These are phyloP conservation scores for Rhyzopertha dominica DNA, from an alignment of 1,140 invertebrate species.

Conservation along the genomic window DNA sequence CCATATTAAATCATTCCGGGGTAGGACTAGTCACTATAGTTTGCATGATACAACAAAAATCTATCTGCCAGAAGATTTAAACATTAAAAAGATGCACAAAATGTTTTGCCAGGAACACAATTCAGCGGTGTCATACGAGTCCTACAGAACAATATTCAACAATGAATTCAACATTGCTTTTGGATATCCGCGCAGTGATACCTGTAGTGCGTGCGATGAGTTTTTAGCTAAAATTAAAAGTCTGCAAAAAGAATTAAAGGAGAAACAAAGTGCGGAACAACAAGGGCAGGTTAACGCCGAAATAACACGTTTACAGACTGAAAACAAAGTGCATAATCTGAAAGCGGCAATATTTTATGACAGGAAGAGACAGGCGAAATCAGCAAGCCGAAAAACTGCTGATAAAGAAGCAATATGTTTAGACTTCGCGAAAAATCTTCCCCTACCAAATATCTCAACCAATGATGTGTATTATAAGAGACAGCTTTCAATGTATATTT, in stretches of 20 bases:
- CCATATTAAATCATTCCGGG: conserved; percentile 16
- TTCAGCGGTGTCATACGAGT: conserved; percentile 10
- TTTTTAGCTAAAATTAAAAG: conserved; percentile 8
- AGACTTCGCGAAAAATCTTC: conserved; percentile 29
- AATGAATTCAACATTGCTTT: conserved; percentile 17
- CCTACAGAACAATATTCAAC: conserved; percentile 7
- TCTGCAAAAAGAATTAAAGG: conserved; percentile 1
- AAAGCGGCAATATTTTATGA: conserved; percentile 26
- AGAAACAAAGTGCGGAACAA: conserved; percentile 5
- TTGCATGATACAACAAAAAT: conserved; percentile 12
- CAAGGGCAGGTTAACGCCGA: conserved; percentile 1
- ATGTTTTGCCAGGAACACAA: conserved; percentile 14
- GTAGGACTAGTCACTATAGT: conserved; percentile 15
- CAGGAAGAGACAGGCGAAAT: conserved; percentile 18
- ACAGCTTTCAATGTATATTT: conserved; percentile 25
- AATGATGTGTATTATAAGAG: conserved; percentile 35
- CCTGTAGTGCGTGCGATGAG: conserved; percentile 15
- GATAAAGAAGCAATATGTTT: conserved; percentile 25
- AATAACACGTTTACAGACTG: conserved; percentile 3
- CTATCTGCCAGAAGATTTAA: conserved; percentile 17
- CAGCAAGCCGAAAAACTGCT: conserved; percentile 7
- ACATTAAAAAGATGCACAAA: conserved; percentile 15
- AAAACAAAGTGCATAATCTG: conserved; percentile 15
- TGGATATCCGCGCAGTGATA: conserved; percentile 14
- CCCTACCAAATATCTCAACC: conserved; percentile 26